Evolutionary conservation across 2,113 vertebrate species (phyloP).

Genomic region (Burhinus oedicnemus): DNA sequence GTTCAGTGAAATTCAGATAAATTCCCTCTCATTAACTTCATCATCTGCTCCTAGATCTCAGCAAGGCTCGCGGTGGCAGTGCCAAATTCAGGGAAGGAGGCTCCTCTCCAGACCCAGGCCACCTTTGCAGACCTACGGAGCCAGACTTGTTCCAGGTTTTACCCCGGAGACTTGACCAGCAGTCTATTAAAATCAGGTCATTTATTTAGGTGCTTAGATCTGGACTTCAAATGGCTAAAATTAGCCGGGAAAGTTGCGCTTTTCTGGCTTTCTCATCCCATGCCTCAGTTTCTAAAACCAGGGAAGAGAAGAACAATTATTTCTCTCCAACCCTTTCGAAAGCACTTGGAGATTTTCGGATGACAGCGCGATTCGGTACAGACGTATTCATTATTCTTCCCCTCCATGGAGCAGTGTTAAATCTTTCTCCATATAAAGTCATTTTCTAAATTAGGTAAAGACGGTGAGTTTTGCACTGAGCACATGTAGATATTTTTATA

Average conservation of each 20-base stretch:
- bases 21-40: not conserved
- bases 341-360: constrained; percentile 37
- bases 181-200: constrained; percentile 58
- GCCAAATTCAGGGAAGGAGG: not conserved
- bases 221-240: constrained; percentile 58
- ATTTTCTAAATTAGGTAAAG: constrained; percentile 72
- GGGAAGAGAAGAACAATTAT: constrained; percentile 48
- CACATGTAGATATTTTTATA: constrained; percentile 71
- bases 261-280: constrained; percentile 35
- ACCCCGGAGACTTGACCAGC: constrained; percentile 12
- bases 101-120: not conserved
- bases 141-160: not conserved
- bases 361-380: constrained; percentile 35
- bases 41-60: not conserved
- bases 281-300: constrained; percentile 64
- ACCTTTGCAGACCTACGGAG: not conserved
- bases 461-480: constrained; percentile 60
- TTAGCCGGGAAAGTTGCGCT: constrained; percentile 34
- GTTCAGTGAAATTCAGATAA: not conserved
- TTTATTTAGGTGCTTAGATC: constrained; percentile 55
- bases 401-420: constrained; percentile 46
- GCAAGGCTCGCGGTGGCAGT: not conserved
- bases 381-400: constrained; percentile 64
- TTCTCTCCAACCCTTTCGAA: constrained; percentile 35
- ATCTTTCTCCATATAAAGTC: constrained; percentile 65